Evolutionary conservation across 2,888 invertebrate species (phyloP).

Genomic region (Agrilus cyanescens): DNA sequence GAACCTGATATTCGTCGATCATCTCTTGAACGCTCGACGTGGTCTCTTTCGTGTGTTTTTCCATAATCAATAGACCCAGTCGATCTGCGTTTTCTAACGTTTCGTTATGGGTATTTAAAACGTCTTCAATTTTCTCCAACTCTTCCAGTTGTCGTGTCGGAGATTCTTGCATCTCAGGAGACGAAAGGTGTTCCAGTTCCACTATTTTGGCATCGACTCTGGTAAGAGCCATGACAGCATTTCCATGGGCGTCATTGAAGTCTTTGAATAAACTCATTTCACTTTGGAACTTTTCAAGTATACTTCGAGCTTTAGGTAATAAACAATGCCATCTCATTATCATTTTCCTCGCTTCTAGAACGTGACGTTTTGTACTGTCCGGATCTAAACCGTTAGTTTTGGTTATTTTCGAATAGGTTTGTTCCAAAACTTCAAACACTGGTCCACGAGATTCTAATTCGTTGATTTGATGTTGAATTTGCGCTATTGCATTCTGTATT

Average conservation of each 20-base stretch:
- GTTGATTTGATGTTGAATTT: slow-evolving; percentile 41
- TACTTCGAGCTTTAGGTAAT: slow-evolving; percentile 44
- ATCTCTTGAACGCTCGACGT: slow-evolving; percentile 43
- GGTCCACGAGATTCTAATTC: slow-evolving; percentile 44
- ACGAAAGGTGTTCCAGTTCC: slow-evolving; percentile 50
- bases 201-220: slow-evolving; percentile 62
- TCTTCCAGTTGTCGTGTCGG: slow-evolving; percentile 33
- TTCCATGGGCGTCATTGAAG: slow-evolving; percentile 59
- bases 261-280: slow-evolving; percentile 52
- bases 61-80: slow-evolving; percentile 47
- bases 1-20: slow-evolving; percentile 52
- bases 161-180: slow-evolving; percentile 36
- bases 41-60: slow-evolving; percentile 43
- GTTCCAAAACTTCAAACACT: slow-evolving; percentile 52
- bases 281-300: slow-evolving; percentile 44
- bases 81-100: slow-evolving; percentile 46
- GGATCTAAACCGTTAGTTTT: slow-evolving; percentile 57
- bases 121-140: slow-evolving; percentile 43
- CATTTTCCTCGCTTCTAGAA: slow-evolving; percentile 44
- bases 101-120: slow-evolving; percentile 41
- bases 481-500: slow-evolving; percentile 44
- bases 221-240: slow-evolving; percentile 56
- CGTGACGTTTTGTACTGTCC: slow-evolving; percentile 52
- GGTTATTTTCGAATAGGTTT: slow-evolving; percentile 56
- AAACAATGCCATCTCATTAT: slow-evolving; percentile 56